Percentiles rank a stretch among this genome's conserved stretches.
Evolutionary conservation across 2,797 vertebrate genomes (phyloP).

Genomic region (Hoplostethus atlanticus): DNA sequence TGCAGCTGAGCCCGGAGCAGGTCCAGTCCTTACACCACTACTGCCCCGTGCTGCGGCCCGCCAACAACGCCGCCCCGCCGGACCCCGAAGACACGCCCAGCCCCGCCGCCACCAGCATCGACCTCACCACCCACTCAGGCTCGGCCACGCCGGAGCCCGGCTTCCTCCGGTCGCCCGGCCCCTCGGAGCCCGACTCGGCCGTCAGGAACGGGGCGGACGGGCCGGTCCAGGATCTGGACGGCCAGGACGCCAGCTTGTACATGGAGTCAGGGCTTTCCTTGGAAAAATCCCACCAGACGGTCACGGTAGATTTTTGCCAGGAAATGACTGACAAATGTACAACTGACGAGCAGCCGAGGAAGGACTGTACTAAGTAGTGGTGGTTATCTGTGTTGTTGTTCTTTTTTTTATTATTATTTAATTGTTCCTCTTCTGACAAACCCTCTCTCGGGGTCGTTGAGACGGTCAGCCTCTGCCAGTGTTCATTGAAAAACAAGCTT

Average conservation of each 20-base stretch:
- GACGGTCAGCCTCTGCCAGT: slow-evolving; percentile 90
- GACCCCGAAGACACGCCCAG: slow-evolving; percentile 74
- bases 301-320: slow-evolving; percentile 99
- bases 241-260: slow-evolving; percentile 85
- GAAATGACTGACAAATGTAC: slow-evolving; percentile 99
- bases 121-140: slow-evolving; percentile 84
- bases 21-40: slow-evolving; percentile 96
- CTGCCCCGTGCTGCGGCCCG: slow-evolving; percentile 93
- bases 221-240: slow-evolving; percentile 80
- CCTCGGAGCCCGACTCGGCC: slow-evolving; percentile 76
- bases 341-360: slow-evolving; percentile 97
- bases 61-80: slow-evolving; percentile 78
- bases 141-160: slow-evolving; percentile 88
- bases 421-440: slow-evolving; percentile 84
- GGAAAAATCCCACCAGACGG: slow-evolving; percentile 93
- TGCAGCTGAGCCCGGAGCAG: slow-evolving; percentile 96
- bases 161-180: slow-evolving; percentile 84
- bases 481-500: slow-evolving; percentile 84
- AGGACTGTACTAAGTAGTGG: slow-evolving; percentile 91
- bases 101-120: slow-evolving; percentile 86
- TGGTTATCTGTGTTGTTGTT: slow-evolving; percentile 62
- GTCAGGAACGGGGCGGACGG: slow-evolving; percentile 87
- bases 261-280: slow-evolving; percentile 86
- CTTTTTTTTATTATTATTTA: slow-evolving; percentile 77
- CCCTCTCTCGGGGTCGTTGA: slow-evolving; percentile 79